A percentile compares a stretch with the other conserved stretches of the same genome.
These are phyloP conservation scores for Sinodicranocentrus sp. DNA, from an alignment of 2,888 invertebrate species.

Conservation along the genomic window DNA sequence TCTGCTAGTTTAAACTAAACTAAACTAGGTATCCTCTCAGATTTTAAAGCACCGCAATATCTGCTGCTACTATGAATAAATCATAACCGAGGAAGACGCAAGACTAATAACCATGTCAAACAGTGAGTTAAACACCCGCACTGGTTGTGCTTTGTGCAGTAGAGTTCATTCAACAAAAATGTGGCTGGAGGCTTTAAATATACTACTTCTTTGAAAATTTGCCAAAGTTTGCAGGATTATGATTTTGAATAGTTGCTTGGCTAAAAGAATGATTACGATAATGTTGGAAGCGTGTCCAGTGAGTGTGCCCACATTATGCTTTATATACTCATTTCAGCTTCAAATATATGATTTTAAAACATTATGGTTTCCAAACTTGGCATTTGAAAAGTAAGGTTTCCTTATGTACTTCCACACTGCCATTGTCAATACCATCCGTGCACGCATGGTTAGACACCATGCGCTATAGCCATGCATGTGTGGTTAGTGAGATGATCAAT, in stretches of 20 bases:
- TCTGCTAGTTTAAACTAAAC: background rate
- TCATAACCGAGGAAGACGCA: conserved; percentile 39
- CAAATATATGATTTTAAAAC: background rate
- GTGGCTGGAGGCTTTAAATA: conserved; percentile 28
- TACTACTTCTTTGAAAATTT: conserved; percentile 30
- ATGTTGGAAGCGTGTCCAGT: conserved; percentile 37
- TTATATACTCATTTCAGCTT: conserved; percentile 10
- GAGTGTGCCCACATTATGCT: conserved; percentile 28
- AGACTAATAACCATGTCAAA: background rate
- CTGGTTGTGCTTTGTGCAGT: too few species aligned
- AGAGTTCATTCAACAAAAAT: background rate
- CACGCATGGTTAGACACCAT: background rate
- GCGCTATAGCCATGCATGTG: conserved; percentile 17
- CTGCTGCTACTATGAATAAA: conserved; percentile 27
- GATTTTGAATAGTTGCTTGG: conserved; percentile 4
- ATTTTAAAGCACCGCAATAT: background rate
- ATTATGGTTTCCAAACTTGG: too few species aligned
- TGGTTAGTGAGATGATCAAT: conserved; percentile 27
- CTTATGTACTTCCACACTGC: background rate
- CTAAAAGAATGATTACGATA: conserved; percentile 14
- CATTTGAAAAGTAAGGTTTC: too few species aligned
- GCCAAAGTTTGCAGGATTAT: conserved; percentile 33
- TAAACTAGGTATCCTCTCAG: too few species aligned
- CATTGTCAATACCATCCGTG: conserved; percentile 5
- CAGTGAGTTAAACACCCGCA: conserved; percentile 27